Base-by-base conservation (phyloP, 2,888 invertebrate species). In the Drosophila hawaiiensis region DNA sequence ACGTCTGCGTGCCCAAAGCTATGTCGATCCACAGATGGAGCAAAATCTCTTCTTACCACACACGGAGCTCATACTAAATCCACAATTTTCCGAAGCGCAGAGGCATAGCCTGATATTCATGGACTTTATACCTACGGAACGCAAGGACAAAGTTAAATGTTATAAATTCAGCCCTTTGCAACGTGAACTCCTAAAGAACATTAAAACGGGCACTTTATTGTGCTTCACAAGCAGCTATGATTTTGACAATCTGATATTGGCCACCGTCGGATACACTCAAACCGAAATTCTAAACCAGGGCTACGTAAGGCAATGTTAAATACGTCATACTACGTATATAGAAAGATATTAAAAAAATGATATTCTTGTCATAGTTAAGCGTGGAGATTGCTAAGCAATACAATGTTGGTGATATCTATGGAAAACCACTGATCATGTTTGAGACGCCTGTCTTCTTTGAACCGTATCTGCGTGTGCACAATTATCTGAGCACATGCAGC, bases 391-490 rank as follows among this genome's bases (percentile, higher is more conserved):
- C 88, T 4, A 90, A 83, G 28, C 92, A 92, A 43, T 83, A 87
- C 43, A 92, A 93, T 67, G 84, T 92, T 31, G 88, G 91, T 2
- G 81, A 84, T 29, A 90, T 94, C 54, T 92, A 93, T 63, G 83
- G 89, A 31, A 91, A 92, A 0, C 91, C 93, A 0, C 95, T 95
- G 72, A 86, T 95, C 0, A 96, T 97, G 96, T 94, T 96, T 3
- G 97, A 97, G 91, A 96, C 96, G 61, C 95, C 95, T 60, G 95
- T 96, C 0, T 98, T 96, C 92, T 97, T 97, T 91, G 97, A 97
- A 89, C 97, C 97, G 0, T 97, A 97, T 90, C 94, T 95, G 75
- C 95, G 96, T 87, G 96, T 97, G 0, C 93, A 97, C 62, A 94
- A 94, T 78, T 96, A 96, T n/a, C 91, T 98, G 33, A 95, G 96